Percentiles rank a stretch among this genome's conserved stretches.
phyloP scores from a whole-genome alignment of 2,888 invertebrate genomes.

The Plebejus anna region DNA sequence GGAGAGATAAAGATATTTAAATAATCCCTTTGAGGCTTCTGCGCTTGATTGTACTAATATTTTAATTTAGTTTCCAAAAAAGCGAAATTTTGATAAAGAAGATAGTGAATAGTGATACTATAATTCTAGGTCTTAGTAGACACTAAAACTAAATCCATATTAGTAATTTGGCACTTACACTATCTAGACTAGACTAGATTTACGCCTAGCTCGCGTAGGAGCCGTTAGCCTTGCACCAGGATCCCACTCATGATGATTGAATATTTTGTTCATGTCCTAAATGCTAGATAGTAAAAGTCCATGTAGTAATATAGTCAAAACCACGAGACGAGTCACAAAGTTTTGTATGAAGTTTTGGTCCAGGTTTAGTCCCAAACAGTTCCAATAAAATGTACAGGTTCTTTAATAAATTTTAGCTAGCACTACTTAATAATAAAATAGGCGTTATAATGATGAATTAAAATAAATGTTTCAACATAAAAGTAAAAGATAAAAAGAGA shows the following conservation, averaged over 20 bases:
- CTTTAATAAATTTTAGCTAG: too few relatives aligned
- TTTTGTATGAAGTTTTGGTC: not conserved
- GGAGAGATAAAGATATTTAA: slow-evolving; percentile 4
- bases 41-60: not conserved
- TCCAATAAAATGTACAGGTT: too few relatives aligned
- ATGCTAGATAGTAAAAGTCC: not conserved
- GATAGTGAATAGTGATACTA: not conserved
- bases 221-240: slow-evolving; percentile 66
- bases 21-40: not conserved
- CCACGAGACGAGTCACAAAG: not conserved
- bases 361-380: not conserved
- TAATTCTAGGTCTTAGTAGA: not conserved
- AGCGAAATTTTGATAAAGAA: not conserved
- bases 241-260: slow-evolving; percentile 38
- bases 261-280: not conserved
- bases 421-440: too few relatives aligned
- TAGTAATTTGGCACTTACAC: slow-evolving; percentile 48
- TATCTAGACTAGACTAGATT: slow-evolving; percentile 57
- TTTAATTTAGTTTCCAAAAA: not conserved
- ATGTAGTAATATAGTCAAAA: not conserved
- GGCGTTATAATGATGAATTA: too few relatives aligned
- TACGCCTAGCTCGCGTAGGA: slow-evolving; percentile 68
- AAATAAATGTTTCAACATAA: too few relatives aligned
- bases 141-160: not conserved
- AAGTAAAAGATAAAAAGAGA: too few relatives aligned